Evolutionary conservation across 1,140 invertebrate species (phyloP).

Genomic region (Eurytemora carolleeae): DNA sequence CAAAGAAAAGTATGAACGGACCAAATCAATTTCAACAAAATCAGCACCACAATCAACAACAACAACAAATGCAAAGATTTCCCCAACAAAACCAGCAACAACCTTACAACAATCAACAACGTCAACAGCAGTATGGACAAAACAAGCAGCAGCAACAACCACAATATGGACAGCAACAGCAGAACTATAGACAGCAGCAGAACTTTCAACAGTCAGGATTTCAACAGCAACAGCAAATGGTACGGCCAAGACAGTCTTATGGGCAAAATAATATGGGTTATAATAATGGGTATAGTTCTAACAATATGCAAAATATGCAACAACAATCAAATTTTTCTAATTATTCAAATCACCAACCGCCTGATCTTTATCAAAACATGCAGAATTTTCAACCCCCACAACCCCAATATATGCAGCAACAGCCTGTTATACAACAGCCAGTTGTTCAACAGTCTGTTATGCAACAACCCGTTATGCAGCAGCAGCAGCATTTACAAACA

Average conservation of each 20-base stretch:
- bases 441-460: too few species aligned
- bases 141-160: background rate
- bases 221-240: background rate
- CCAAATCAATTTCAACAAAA: too few species aligned
- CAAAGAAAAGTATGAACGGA: background rate
- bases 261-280: background rate
- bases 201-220: too few species aligned
- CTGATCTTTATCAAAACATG: background rate
- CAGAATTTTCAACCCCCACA: background rate
- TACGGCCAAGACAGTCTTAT: background rate
- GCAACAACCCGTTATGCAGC: background rate
- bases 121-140: background rate
- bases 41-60: background rate
- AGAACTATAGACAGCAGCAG: background rate
- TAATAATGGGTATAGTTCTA: background rate
- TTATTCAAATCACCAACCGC: background rate
- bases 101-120: background rate
- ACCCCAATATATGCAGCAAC: background rate
- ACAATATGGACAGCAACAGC: background rate
- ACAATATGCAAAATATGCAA: background rate
- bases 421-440: too few species aligned
- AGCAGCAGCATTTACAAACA: background rate
- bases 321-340: background rate
- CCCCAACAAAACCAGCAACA: background rate
- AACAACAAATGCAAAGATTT: background rate